Evolutionary conservation across 2,797 vertebrate genomes (phyloP), one percentile per base, ranked within the genome.

Genomic region (Eulemur rubriventer): DNA sequence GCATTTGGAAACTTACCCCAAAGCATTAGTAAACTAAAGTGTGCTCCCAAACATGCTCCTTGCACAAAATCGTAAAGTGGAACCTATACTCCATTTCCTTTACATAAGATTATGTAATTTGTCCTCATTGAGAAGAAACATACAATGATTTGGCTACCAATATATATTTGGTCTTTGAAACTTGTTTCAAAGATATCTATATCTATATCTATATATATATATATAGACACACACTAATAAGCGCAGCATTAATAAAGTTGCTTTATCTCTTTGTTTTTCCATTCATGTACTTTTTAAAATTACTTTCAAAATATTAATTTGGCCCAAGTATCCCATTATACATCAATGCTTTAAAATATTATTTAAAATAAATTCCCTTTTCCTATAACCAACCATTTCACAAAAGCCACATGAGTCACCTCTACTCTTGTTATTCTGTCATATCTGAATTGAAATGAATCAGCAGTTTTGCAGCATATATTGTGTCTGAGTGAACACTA

Each of bases 331-430:
- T 87, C 8, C 26, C 55, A 55, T 72, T 30, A 59, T 28, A n/a
- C 11, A 35, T 59, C 14, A 67, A 63, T 69, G 3, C 13, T 89
- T 79, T 55, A n/a, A 91, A 78, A 70, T 38, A 48, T 17, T 35
- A 95, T 43, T 91, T 89, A 70, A 67, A 80, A 81, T 59, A 85
- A 95, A 86, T 96, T 83, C 48, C 17, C 57, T 89, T 87, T 89
- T 89, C 76, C 8, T 20, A 12, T 52, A 73, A 46, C 7, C 7
- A 46, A n/a, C 9, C 4, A 41, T 43, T 78, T 91, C 61, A 78
- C 30, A 78, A 73, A 79, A 61, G 28, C 7, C 43, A 26, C 1
- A 2, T 89, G 38, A 79, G 30, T 96, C 28, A 52, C 30, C n/a
- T 79, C 11, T 72, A 46, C 6, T 81, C 6, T 8, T 87, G 5